A percentile compares a stretch with the other conserved stretches of the same genome.
phyloP scores from a whole-genome alignment of 2,113 vertebrate species.

The Microtus oregoni region DNA sequence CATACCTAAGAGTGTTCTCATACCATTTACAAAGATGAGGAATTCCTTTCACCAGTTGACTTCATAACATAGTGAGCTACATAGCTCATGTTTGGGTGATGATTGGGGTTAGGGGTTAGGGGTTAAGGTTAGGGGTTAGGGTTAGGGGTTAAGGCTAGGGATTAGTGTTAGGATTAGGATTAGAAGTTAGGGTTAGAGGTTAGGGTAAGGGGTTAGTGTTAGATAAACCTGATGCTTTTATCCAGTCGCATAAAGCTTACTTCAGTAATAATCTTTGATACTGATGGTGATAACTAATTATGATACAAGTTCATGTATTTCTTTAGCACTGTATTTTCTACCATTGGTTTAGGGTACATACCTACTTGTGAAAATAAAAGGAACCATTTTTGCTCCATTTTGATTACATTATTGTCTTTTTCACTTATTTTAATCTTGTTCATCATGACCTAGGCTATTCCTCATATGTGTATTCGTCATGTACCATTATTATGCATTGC shows the following conservation, averaged over 20 bases:
- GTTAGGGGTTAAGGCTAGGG: too few species aligned
- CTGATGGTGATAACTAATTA: not conserved
- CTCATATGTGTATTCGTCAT: not conserved
- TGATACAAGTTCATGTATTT: not conserved
- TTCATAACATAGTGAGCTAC: not conserved
- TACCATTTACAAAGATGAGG: not conserved
- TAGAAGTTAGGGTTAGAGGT: not conserved
- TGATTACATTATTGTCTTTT: not conserved
- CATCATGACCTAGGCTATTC: not conserved
- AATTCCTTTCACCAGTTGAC: not conserved
- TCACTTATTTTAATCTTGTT: not conserved
- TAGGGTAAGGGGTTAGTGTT: not conserved
- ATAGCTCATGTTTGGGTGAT: not conserved
- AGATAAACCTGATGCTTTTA: not conserved
- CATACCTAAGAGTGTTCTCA: not conserved
- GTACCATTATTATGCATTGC: not conserved
- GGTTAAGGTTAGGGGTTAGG: not conserved
- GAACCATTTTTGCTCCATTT: not conserved
- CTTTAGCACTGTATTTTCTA: not conserved
- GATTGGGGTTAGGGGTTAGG: not conserved
- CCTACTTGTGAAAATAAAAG: not conserved
- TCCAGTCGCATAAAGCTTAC: not conserved
- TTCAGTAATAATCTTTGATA: not conserved
- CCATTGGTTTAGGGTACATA: not conserved
- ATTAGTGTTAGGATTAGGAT: not conserved